A percentile compares a stretch with the other conserved stretches of the same genome.
Conservation (phyloP, 2,888 invertebrate genomes). For the Drosophila paracracens region DNA sequence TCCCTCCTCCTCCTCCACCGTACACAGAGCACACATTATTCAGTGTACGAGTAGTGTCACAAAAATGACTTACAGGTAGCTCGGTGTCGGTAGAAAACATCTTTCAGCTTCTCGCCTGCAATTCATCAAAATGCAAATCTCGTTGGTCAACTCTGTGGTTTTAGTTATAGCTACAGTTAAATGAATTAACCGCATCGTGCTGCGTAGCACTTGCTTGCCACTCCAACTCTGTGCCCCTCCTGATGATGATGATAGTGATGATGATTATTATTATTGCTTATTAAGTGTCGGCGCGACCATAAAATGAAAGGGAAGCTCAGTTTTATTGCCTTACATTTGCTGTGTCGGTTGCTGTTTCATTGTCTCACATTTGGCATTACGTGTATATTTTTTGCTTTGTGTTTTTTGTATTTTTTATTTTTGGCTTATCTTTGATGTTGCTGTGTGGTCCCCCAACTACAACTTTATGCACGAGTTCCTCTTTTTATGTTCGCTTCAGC, state of each 20-base stretch:
- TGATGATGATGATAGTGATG: constrained; percentile 25
- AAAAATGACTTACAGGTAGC: constrained; percentile 76
- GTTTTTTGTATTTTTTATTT: constrained; percentile 13
- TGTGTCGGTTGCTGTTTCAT: constrained; percentile 27
- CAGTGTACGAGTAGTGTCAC: constrained; percentile 72
- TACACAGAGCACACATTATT: constrained; percentile 16
- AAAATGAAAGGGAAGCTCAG: constrained; percentile 80
- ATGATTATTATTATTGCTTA: constrained; percentile 74
- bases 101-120: constrained; percentile 64
- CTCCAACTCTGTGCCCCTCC: not conserved
- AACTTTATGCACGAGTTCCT: constrained; percentile 18
- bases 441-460: constrained; percentile 65
- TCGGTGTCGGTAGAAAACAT: constrained; percentile 51
- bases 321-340: constrained; percentile 73
- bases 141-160: constrained; percentile 64
- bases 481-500: constrained; percentile 3
- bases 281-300: constrained; percentile 80
- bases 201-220: constrained; percentile 57
- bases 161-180: constrained; percentile 13
- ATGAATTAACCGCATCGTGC: constrained; percentile 33
- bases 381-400: constrained; percentile 18
- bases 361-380: constrained; percentile 34
- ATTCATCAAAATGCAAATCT: constrained; percentile 83
- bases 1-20: not conserved
- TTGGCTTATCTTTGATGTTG: constrained; percentile 40